phyloP scores from a whole-genome alignment of 2,113 vertebrate genomes.

The Symphodus melops region DNA sequence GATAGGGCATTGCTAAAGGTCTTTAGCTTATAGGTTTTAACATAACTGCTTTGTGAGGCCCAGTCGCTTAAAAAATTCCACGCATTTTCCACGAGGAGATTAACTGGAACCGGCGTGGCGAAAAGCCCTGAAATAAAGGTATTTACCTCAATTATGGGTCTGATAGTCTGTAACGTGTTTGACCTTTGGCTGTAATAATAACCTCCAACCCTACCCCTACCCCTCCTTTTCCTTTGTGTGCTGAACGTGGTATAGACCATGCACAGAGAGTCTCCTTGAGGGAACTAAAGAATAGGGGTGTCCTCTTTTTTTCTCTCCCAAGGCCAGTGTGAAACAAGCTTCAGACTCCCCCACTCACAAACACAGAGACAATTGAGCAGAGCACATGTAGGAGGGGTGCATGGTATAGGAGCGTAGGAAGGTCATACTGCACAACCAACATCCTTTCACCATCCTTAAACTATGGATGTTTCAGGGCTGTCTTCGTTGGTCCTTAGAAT shows the following conservation, averaged over 20 bases:
- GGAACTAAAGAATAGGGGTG: slow-evolving; percentile 59
- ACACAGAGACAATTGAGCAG: slow-evolving; percentile 65
- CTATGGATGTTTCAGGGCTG: slow-evolving; percentile 42
- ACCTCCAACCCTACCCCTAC: slow-evolving; percentile 30
- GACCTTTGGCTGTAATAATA: slow-evolving; percentile 76
- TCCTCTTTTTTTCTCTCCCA: slow-evolving; percentile 60
- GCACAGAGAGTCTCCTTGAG: slow-evolving; percentile 51
- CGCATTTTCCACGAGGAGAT: slow-evolving; percentile 62
- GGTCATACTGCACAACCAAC: slow-evolving; percentile 64
- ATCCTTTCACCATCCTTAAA: slow-evolving; percentile 58
- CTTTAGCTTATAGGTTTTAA: slow-evolving; percentile 59
- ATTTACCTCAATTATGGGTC: slow-evolving; percentile 75
- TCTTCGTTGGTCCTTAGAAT: slow-evolving; percentile 64
- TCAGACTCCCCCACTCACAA: slow-evolving; percentile 59
- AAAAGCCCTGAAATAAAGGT: slow-evolving; percentile 76
- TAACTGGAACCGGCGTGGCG: slow-evolving; percentile 63
- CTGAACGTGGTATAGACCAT: slow-evolving; percentile 52
- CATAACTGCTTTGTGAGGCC: slow-evolving; percentile 59
- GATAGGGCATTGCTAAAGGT: slow-evolving; percentile 68
- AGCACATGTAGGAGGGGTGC: slow-evolving; percentile 58
- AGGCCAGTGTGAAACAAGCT: slow-evolving; percentile 62
- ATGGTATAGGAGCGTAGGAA: slow-evolving; percentile 59
- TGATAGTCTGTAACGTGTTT: slow-evolving; percentile 79
- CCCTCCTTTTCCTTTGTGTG: slow-evolving; percentile 48
- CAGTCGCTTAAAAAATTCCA: slow-evolving; percentile 62